Conservation (phyloP, 30 jellyfish, hydroid and myxozoan genomes). For the Rhopilema esculentum region DNA sequence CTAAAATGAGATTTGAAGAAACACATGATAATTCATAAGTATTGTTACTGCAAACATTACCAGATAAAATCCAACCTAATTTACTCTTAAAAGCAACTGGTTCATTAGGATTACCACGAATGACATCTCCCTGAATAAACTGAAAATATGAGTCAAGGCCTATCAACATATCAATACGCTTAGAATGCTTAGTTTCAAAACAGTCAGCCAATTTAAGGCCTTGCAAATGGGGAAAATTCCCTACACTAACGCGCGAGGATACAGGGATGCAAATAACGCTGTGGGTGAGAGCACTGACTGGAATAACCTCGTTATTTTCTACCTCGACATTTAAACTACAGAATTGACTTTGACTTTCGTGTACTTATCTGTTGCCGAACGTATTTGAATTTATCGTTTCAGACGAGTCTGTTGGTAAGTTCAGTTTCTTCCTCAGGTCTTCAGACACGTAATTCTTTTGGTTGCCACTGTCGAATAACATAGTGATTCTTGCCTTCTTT, state of each 20-base stretch:
- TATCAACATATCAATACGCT: constrained; percentile 21
- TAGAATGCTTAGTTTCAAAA: constrained; percentile 9
- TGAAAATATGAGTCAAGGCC: constrained; percentile 23
- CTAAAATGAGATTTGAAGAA: constrained; percentile 20
- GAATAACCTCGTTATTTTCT: background rate
- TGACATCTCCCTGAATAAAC: constrained; percentile 32
- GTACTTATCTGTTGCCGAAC: constrained; percentile 22
- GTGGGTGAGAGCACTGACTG: background rate
- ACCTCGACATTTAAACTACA: constrained; percentile 6
- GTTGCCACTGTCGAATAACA: constrained; percentile 36
- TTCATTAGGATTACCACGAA: constrained; percentile 22
- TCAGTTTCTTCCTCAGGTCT: background rate
- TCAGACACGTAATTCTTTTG: constrained; percentile 28
- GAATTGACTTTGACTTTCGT: constrained; percentile 14
- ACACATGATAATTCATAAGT: too few relatives aligned
- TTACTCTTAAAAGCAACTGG: constrained; percentile 29
- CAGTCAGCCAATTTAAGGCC: constrained; percentile 15
- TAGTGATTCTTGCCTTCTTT: constrained; percentile 5
- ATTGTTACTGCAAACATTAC: constrained; percentile 1
- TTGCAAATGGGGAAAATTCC: constrained; percentile 25
- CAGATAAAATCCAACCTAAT: constrained; percentile 41
- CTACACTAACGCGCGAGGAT: constrained; percentile 9
- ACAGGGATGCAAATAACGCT: constrained; percentile 22
- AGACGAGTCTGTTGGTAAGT: background rate
- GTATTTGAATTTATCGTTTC: constrained; percentile 14